Conservation (phyloP, 1,140 invertebrate genomes). For the Paraescarpia echinospica region DNA sequence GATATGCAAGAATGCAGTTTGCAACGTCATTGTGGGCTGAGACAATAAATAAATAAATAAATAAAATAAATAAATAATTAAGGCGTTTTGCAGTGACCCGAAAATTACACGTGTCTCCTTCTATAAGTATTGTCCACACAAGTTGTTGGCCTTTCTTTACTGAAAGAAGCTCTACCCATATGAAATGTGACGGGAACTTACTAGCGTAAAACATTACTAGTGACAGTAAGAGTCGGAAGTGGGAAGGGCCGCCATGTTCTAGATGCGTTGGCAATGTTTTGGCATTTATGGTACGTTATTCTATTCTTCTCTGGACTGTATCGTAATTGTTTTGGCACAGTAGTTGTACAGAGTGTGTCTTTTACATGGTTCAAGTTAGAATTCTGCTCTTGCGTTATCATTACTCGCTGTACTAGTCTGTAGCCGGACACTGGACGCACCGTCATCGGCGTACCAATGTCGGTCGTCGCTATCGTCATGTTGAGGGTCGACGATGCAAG, state of each 20-base stretch:
- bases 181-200: background rate
- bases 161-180: too few species aligned
- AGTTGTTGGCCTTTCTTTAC: too few species aligned
- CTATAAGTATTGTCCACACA: too few species aligned
- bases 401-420: background rate
- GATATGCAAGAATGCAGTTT: too few species aligned
- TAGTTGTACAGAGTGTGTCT: background rate
- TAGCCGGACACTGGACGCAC: background rate
- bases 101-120: too few species aligned
- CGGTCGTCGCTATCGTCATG: background rate
- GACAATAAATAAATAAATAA: too few species aligned
- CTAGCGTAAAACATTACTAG: background rate
- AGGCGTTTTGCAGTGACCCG: too few species aligned
- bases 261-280: conserved; percentile 5
- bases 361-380: background rate
- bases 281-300: background rate
- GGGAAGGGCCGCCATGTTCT: conserved; percentile 2
- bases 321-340: background rate
- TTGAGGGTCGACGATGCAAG: background rate
- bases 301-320: background rate
- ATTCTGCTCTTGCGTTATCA: background rate
- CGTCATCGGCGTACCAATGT: background rate
- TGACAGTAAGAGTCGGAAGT: background rate
- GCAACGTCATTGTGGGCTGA: too few species aligned
- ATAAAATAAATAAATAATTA: too few species aligned